Percentiles rank a stretch among this genome's conserved stretches.
Conservation (phyloP, 2,113 vertebrate species). For the Nanorana parkeri region DNA sequence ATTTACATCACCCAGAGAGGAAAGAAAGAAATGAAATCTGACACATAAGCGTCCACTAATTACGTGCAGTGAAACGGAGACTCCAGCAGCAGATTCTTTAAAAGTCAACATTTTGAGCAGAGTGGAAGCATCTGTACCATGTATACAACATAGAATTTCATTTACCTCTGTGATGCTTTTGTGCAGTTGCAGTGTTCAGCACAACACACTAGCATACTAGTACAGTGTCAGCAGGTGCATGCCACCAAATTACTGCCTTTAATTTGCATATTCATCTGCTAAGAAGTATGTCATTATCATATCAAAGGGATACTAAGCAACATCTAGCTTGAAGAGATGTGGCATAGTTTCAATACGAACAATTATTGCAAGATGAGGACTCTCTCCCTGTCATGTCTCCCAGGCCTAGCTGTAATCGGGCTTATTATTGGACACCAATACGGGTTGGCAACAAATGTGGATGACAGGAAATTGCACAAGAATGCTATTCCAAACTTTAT, state of each 20-base stretch:
- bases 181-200: conserved; percentile 82
- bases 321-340: conserved; percentile 98
- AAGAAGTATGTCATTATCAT: conserved; percentile 99
- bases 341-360: conserved; percentile 99
- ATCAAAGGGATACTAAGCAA: conserved; percentile 98
- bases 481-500: background rate
- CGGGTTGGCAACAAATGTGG: conserved; percentile 77
- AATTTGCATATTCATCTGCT: conserved; percentile 98
- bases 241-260: conserved; percentile 98
- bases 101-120: conserved; percentile 83
- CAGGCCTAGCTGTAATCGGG: conserved; percentile 87
- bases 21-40: conserved; percentile 55
- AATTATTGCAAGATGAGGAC: conserved; percentile 99
- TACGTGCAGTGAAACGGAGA: conserved; percentile 77
- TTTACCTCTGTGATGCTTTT: conserved; percentile 88
- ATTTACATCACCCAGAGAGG: conserved; percentile 27
- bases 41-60: conserved; percentile 84
- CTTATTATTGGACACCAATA: conserved; percentile 85
- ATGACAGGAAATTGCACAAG: conserved; percentile 61
- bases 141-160: conserved; percentile 84
- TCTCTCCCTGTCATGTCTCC: conserved; percentile 92
- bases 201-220: conserved; percentile 86
- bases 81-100: conserved; percentile 79
- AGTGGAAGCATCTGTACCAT: conserved; percentile 89
- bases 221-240: conserved; percentile 97